These are phyloP conservation scores for Delphinapterus leucas DNA, from an alignment of 2,113 vertebrate genomes.

Conservation along the genomic window DNA sequence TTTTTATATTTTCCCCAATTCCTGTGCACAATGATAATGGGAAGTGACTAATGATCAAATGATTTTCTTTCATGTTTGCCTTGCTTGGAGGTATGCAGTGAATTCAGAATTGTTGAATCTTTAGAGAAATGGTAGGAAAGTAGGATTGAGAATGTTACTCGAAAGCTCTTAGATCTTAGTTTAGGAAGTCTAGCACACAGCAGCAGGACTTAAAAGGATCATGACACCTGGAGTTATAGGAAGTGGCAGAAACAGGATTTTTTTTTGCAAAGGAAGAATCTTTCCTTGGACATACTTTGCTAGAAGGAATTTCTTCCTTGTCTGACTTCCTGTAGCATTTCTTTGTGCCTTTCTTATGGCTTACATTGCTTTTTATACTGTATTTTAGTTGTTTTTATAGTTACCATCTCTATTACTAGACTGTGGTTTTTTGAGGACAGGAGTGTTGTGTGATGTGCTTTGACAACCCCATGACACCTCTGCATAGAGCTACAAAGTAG, in stretches of 20 bases:
- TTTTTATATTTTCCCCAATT: neutral
- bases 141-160: neutral
- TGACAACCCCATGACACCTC: neutral
- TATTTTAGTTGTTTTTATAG: constrained; percentile 10
- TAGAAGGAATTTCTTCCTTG: neutral
- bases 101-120: neutral
- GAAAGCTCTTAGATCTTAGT: neutral
- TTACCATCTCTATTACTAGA: neutral
- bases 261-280: neutral
- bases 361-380: neutral
- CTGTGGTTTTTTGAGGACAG: neutral
- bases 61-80: neutral
- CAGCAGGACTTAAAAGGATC: neutral
- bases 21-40: neutral
- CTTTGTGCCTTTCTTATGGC: neutral
- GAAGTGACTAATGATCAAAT: neutral
- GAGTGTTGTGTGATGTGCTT: neutral
- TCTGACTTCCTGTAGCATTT: neutral
- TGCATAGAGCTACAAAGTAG: neutral
- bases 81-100: neutral
- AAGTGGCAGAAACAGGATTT: neutral
- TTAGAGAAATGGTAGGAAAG: neutral
- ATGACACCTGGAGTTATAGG: neutral
- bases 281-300: neutral
- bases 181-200: neutral